These are phyloP conservation scores for Dendropsophus ebraccatus DNA, from an alignment of 2,113 vertebrate genomes.

Conservation along the genomic window DNA sequence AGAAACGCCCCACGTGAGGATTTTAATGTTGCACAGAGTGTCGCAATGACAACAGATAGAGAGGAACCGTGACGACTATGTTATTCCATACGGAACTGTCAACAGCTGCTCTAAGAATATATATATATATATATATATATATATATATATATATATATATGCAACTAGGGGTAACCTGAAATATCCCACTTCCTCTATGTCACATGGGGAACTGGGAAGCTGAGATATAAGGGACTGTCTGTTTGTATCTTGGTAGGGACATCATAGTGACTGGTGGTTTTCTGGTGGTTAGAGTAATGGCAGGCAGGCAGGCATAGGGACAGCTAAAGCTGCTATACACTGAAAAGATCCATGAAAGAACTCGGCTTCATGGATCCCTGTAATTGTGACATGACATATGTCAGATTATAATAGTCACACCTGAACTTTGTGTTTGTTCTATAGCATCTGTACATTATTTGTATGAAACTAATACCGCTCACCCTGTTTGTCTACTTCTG, in stretches of 20 bases:
- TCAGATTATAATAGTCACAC: neutral
- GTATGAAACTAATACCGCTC: neutral
- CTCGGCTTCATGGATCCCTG: neutral
- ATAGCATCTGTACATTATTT: neutral
- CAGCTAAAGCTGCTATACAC: too few species aligned
- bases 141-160: too few species aligned
- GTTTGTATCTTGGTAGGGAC: neutral
- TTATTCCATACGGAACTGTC: neutral
- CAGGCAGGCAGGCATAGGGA: too few species aligned
- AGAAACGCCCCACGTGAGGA: conserved; percentile 61
- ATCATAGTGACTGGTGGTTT: neutral
- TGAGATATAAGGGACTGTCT: too few species aligned
- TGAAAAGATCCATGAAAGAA: neutral
- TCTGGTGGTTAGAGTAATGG: neutral
- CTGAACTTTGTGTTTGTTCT: neutral
- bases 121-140: too few species aligned
- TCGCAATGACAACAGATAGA: neutral
- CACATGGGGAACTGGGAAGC: neutral
- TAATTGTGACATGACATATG: neutral
- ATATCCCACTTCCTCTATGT: neutral
- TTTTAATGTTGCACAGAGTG: neutral
- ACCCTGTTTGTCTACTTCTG: neutral
- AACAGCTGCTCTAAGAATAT: neutral
- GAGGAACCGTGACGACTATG: neutral
- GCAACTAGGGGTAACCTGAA: too few species aligned